Evolutionary conservation across 2,888 invertebrate species (phyloP).

Genomic region (Patella ulyssiponensis): DNA sequence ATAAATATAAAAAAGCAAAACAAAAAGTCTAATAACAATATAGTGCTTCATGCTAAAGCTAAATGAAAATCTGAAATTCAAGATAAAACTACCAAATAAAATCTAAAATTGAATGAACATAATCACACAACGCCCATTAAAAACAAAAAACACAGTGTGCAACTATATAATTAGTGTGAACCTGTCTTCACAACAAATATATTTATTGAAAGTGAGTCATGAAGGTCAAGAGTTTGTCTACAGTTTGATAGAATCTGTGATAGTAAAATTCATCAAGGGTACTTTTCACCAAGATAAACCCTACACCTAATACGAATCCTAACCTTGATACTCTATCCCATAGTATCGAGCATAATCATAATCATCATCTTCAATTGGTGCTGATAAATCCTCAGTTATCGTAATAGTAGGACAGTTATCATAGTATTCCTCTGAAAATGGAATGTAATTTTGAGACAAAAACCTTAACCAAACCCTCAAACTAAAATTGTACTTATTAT

Average conservation of each 20-base stretch:
- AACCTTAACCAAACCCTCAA: too few species aligned
- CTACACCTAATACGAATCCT: neutral
- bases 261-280: too few species aligned
- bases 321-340: slow-evolving; percentile 13
- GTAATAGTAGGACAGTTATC: slow-evolving; percentile 46
- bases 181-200: too few species aligned
- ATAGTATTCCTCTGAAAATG: neutral
- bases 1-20: slow-evolving; percentile 6
- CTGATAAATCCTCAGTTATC: slow-evolving; percentile 55
- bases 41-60: neutral
- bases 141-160: too few species aligned
- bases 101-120: too few species aligned
- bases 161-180: too few species aligned
- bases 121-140: too few species aligned
- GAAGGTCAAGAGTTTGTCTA: too few species aligned
- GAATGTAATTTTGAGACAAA: neutral
- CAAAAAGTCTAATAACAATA: neutral
- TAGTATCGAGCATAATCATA: slow-evolving; percentile 40
- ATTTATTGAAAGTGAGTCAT: too few species aligned
- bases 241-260: too few species aligned
- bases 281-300: too few species aligned
- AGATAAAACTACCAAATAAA: neutral
- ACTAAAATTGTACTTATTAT: too few species aligned
- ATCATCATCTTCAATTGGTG: slow-evolving; percentile 57
- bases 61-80: slow-evolving; percentile 3